Evolutionary conservation across 1,140 invertebrate genomes (phyloP).

Genomic region (Physella acuta): DNA sequence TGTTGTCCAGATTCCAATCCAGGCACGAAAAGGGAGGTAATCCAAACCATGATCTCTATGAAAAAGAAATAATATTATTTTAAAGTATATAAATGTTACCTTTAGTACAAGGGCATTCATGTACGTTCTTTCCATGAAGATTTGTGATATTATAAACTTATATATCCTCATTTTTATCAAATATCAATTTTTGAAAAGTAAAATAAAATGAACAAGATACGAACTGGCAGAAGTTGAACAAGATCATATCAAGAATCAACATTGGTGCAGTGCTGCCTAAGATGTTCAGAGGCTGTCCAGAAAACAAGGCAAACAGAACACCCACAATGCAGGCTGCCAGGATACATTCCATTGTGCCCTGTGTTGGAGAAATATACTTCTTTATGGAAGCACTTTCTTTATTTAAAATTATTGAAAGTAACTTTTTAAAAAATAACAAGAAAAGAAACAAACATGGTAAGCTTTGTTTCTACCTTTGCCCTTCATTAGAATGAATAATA

Average conservation of each 20-base stretch:
- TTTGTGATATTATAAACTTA: too few relatives aligned
- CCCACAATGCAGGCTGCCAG: conserved; percentile 95
- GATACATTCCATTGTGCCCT: conserved; percentile 96
- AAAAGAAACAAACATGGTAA: too few relatives aligned
- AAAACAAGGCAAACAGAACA: conserved; percentile 72
- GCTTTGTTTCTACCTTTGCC: not conserved
- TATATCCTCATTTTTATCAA: too few relatives aligned
- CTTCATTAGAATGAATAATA: too few relatives aligned
- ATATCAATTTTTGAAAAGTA: too few relatives aligned
- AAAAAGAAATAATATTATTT: too few relatives aligned
- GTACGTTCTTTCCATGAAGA: too few relatives aligned
- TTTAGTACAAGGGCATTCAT: too few relatives aligned
- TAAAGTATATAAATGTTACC: too few relatives aligned
- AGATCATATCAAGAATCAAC: conserved; percentile 56
- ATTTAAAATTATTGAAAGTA: not conserved
- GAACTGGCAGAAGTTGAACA: conserved; percentile 87
- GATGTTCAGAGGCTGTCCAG: conserved; percentile 81
- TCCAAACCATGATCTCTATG: conserved; percentile 73
- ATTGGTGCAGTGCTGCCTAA: conserved; percentile 64
- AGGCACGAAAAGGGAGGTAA: conserved; percentile 87
- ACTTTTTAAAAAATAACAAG: too few relatives aligned
- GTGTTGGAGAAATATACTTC: not conserved
- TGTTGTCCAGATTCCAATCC: conserved; percentile 93
- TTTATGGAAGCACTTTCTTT: not conserved
- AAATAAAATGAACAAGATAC: too few relatives aligned